Percentiles rank a stretch among this genome's conserved stretches.
Conservation (phyloP, 2,113 vertebrate genomes). For the Ammodytes dubius region DNA sequence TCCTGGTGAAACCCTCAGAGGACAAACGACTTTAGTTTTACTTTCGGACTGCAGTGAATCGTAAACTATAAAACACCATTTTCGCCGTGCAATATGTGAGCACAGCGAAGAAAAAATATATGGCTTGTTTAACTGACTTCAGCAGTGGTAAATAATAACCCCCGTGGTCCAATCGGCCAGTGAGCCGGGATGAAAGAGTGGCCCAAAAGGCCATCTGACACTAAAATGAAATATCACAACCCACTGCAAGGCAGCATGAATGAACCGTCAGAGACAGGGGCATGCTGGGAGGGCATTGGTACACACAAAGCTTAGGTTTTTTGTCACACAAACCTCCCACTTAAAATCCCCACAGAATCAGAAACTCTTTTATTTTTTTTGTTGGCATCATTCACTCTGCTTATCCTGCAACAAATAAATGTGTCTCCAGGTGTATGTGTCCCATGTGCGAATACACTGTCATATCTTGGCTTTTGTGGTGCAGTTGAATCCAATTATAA, state of each 20-base stretch:
- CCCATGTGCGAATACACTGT: neutral
- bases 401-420: neutral
- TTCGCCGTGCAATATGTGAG: slow-evolving; percentile 21
- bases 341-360: slow-evolving; percentile 40
- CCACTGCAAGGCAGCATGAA: slow-evolving; percentile 62
- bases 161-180: slow-evolving; percentile 46
- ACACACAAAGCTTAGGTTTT: slow-evolving; percentile 64
- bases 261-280: slow-evolving; percentile 41
- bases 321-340: slow-evolving; percentile 53
- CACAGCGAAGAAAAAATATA: slow-evolving; percentile 18
- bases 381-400: slow-evolving; percentile 33
- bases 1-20: slow-evolving; percentile 7
- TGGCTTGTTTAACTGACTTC: slow-evolving; percentile 53
- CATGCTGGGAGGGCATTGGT: slow-evolving; percentile 74
- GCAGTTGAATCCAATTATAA: neutral
- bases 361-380: slow-evolving; percentile 28
- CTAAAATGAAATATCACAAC: slow-evolving; percentile 72
- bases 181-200: slow-evolving; percentile 67
- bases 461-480: neutral
- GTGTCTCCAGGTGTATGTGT: neutral
- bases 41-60: slow-evolving; percentile 23
- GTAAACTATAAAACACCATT: slow-evolving; percentile 29
- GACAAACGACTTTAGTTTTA: slow-evolving; percentile 7
- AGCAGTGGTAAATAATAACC: slow-evolving; percentile 76
- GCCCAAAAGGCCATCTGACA: slow-evolving; percentile 63